These are phyloP conservation scores for Mus spretus DNA, from an alignment of 2,797 vertebrate genomes.

Conservation along the genomic window DNA sequence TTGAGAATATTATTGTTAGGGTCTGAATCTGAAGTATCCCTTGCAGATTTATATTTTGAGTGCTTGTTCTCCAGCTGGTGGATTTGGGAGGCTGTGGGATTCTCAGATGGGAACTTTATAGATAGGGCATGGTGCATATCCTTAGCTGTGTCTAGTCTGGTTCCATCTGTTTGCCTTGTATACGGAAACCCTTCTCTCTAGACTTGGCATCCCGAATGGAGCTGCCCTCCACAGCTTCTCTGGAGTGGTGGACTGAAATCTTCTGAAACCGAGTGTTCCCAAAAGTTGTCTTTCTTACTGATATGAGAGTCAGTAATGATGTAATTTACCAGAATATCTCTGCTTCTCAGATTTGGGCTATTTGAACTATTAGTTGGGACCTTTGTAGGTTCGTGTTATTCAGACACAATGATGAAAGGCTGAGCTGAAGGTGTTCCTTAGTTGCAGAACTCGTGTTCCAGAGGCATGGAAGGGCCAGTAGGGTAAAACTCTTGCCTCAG, in stretches of 20 bases:
- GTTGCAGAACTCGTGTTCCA: background rate
- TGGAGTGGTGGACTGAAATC: background rate
- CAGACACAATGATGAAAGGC: background rate
- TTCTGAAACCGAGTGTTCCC: background rate
- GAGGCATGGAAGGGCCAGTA: background rate
- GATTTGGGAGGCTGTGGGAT: background rate
- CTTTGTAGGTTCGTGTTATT: background rate
- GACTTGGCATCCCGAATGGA: background rate
- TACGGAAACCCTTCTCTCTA: background rate
- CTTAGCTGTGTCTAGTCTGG: background rate
- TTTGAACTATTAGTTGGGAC: background rate
- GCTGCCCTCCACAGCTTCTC: background rate
- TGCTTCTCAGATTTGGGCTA: background rate
- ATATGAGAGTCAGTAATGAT: background rate
- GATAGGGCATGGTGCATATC: too few species aligned
- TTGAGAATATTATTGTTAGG: background rate
- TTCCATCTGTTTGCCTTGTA: background rate
- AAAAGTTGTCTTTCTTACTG: background rate
- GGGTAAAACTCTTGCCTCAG: background rate
- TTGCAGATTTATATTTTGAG: background rate
- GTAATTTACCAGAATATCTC: conserved; percentile 11
- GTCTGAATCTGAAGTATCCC: background rate
- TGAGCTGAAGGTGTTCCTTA: background rate
- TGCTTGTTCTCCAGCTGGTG: background rate
- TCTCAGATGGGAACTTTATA: background rate